phyloP scores from a whole-genome alignment of 2,797 vertebrate species.

The Hydrophis major region DNA sequence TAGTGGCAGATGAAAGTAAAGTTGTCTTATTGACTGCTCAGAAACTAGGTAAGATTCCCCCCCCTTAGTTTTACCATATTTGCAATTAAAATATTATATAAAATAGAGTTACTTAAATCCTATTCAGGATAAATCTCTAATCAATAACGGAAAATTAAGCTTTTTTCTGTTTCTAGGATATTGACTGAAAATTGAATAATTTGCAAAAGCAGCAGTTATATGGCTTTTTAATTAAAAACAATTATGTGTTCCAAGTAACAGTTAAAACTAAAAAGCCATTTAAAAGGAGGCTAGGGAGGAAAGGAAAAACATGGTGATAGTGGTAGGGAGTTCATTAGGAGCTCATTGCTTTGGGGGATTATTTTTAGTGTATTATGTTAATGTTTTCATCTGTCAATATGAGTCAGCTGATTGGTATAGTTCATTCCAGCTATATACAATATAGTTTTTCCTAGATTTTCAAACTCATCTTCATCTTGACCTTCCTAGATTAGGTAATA shows the following conservation, averaged over 20 bases:
- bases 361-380: background rate
- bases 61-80: constrained; percentile 28
- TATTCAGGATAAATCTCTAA: constrained; percentile 55
- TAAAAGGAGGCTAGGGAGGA: background rate
- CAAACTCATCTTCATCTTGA: background rate
- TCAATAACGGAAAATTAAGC: constrained; percentile 51
- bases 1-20: constrained; percentile 93
- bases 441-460: background rate
- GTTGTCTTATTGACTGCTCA: constrained; percentile 75
- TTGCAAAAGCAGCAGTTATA: constrained; percentile 47
- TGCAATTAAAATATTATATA: constrained; percentile 49
- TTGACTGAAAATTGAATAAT: constrained; percentile 51
- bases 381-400: background rate
- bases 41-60: constrained; percentile 79
- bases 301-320: background rate
- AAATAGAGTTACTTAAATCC: constrained; percentile 42
- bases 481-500: background rate
- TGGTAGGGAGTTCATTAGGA: background rate
- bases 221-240: constrained; percentile 30
- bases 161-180: constrained; percentile 45
- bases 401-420: background rate
- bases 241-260: constrained; percentile 38
- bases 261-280: constrained; percentile 27
- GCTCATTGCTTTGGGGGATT: background rate
- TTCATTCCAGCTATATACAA: background rate